Conservation (phyloP, 2,113 vertebrate species). For the Steatornis caripensis region DNA sequence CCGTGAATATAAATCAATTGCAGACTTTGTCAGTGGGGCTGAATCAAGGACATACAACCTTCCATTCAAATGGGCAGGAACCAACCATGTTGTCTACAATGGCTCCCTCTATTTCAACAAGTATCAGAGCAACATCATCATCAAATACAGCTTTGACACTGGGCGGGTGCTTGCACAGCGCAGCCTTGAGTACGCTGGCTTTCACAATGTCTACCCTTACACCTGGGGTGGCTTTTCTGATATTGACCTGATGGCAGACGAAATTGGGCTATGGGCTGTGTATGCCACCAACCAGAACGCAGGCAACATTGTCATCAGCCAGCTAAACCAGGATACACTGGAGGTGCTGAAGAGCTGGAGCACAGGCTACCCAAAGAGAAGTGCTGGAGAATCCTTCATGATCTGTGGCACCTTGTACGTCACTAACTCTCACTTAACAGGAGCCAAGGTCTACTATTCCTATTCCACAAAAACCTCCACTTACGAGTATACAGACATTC, state of each 20-base stretch:
- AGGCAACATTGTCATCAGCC: constrained; percentile 95
- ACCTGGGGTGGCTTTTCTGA: constrained; percentile 98
- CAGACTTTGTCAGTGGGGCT: constrained; percentile 88
- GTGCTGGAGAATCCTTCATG: constrained; percentile 97
- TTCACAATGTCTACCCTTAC: constrained; percentile 97
- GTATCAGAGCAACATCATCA: constrained; percentile 97
- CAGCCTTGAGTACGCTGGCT: constrained; percentile 93
- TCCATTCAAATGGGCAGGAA: constrained; percentile 98
- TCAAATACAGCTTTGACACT: constrained; percentile 93
- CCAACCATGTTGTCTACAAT: constrained; percentile 96
- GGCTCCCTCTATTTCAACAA: constrained; percentile 98
- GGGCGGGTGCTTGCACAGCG: constrained; percentile 90
- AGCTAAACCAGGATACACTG: constrained; percentile 88
- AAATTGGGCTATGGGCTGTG: constrained; percentile 94
- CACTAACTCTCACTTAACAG: constrained; percentile 95
- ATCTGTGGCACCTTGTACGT: constrained; percentile 97
- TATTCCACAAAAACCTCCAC: constrained; percentile 95
- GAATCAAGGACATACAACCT: constrained; percentile 96
- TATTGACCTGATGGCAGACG: constrained; percentile 97
- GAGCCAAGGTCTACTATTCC: constrained; percentile 97
- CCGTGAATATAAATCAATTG: constrained; percentile 90
- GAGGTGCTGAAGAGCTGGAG: constrained; percentile 93
- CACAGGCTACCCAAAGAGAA: constrained; percentile 96
- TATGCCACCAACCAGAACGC: constrained; percentile 98
- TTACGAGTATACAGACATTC: constrained; percentile 96